Evolutionary conservation across 2,888 invertebrate species (phyloP), one percentile per base, ranked within the genome.

Genomic region (Pelosia muscerda): DNA sequence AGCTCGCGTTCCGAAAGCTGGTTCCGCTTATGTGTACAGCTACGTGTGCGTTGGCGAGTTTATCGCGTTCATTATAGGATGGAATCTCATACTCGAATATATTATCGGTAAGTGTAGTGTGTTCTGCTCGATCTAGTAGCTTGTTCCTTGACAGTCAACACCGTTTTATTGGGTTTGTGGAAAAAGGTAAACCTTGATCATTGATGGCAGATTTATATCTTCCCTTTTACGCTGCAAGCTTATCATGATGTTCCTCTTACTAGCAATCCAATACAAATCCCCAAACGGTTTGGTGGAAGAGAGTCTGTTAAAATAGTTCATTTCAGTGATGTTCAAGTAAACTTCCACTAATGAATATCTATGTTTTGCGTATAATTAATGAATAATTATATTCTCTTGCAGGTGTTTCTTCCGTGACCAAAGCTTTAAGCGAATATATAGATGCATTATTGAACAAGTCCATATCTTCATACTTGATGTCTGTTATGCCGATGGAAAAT

Each of bases 41-140:
- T 99, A 98, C 88, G 98, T 98, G 23, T 97, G 98, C 63, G 97
- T 98, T 67, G 98, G 98, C 1, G 98, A 99, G 93, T 97, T 98
- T 84, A 96, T 98, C 67, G 98, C 98, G 0, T 98, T 98, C 89
- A 95, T 98, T 60, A 98, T 98, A 81, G 98, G 98, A 23, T 99
- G 99, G 99, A 98, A 98, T 90, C 96, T 99, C 63, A 97, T 98
- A 78, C 92, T 98, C 63, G 98, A 98, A 88, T 98, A 98, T 90
- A 96, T 98, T 56, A 98, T 98, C 72, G 98, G 97, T 96, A 89
- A 93, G 90, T 59, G 13, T 13, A 2, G 1, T 26, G 28, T 57
- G 8, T 1, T 15, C 19, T 19, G 4, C 5, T 15, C 13, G 19
- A 42, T 2, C n/a, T n/a, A 9, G 49, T 9, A n/a, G n/a, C 34